Percentiles rank a stretch among this genome's conserved stretches.
These are phyloP conservation scores for Balaenoptera acutorostrata DNA, from an alignment of 2,113 vertebrate species.

Conservation along the genomic window DNA sequence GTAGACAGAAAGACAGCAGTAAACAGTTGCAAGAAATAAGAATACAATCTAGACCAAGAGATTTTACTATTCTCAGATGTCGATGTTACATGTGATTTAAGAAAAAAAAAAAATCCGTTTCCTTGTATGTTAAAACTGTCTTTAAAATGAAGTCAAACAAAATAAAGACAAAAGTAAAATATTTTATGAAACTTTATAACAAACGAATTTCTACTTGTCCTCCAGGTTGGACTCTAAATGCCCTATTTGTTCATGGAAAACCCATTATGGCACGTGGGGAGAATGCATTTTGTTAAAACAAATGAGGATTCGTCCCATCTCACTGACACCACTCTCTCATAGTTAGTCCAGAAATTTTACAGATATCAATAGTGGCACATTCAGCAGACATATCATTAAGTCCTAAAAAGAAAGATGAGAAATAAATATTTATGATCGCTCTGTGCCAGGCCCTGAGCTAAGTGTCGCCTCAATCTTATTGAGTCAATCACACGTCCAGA, in stretches of 20 bases:
- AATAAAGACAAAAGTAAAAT: slow-evolving; percentile 41
- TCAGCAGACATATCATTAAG: slow-evolving; percentile 28
- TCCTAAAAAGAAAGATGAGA: background rate
- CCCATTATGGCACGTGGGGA: slow-evolving; percentile 19
- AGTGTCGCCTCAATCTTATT: background rate
- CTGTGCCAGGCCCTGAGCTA: background rate
- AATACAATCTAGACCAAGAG: background rate
- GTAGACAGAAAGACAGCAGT: background rate
- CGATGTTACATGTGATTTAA: background rate
- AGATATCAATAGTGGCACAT: background rate
- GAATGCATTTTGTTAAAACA: slow-evolving; percentile 44
- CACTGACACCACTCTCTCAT: background rate
- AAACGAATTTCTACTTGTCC: slow-evolving; percentile 27
- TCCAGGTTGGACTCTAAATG: background rate
- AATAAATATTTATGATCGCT: background rate
- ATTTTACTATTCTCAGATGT: slow-evolving; percentile 32
- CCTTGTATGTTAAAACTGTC: slow-evolving; percentile 15
- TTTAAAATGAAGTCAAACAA: slow-evolving; percentile 35
- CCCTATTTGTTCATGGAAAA: slow-evolving; percentile 48
- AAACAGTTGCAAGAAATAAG: slow-evolving; percentile 28
- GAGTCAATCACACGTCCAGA: background rate
- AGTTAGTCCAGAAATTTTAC: slow-evolving; percentile 3
- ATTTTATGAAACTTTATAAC: slow-evolving; percentile 8
- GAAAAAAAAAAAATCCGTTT: background rate
- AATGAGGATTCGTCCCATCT: slow-evolving; percentile 21